These are phyloP conservation scores for Diceros bicornis DNA, from an alignment of 2,797 vertebrate genomes.

Conservation along the genomic window DNA sequence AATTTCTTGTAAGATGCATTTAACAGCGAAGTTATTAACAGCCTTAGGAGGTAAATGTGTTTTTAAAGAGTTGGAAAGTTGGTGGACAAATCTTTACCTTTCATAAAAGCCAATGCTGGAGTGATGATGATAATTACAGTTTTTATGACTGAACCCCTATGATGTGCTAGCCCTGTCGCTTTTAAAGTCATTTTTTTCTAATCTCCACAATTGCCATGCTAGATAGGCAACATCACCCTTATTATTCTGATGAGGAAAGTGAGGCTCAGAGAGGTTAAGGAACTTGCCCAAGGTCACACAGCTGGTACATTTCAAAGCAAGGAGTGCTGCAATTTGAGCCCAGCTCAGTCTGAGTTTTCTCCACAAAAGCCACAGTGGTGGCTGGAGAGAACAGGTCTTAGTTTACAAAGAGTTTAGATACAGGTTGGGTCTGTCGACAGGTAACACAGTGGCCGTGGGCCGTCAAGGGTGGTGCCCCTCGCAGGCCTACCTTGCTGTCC, in stretches of 20 bases:
- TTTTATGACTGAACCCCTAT: neutral
- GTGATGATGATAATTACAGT: neutral
- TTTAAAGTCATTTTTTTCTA: neutral
- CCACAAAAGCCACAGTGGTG: neutral
- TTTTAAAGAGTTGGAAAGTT: neutral
- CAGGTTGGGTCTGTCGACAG: neutral
- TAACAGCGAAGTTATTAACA: too few species aligned
- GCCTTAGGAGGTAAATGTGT: neutral
- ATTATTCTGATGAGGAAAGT: neutral
- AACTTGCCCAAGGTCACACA: neutral
- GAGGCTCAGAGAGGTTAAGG: constrained; percentile 29
- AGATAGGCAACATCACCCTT: neutral
- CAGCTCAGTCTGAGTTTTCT: neutral
- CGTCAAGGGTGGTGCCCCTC: fast-evolving
- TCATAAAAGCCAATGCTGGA: too few species aligned
- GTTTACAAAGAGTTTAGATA: neutral
- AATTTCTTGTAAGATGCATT: neutral
- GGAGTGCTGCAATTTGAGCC: neutral
- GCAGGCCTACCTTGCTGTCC: constrained; percentile 88
- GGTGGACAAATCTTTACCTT: neutral
- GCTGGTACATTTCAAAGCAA: neutral
- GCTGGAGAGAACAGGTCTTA: neutral
- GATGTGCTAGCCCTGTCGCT: neutral
- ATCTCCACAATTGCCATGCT: neutral
- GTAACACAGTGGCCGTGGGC: fast-evolving